These are phyloP conservation scores for Planiliza haematocheilus DNA, from an alignment of 2,113 vertebrate genomes.

Conservation along the genomic window DNA sequence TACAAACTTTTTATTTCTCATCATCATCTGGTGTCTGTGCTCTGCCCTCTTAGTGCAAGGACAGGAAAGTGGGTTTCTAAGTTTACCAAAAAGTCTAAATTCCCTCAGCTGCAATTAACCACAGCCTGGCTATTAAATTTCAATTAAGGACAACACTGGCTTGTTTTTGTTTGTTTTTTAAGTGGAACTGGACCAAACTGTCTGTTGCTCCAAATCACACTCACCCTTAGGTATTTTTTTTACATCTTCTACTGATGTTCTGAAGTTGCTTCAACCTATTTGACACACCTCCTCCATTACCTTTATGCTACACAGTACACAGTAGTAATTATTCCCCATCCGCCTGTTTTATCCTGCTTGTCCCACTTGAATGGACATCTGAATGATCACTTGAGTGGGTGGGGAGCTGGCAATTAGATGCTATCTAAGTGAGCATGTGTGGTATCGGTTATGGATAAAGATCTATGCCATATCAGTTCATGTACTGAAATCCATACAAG, in stretches of 20 bases:
- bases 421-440: constrained; percentile 30
- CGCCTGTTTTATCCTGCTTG: constrained; percentile 23
- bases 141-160: neutral
- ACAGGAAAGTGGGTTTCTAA: constrained; percentile 57
- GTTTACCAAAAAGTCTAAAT: constrained; percentile 21
- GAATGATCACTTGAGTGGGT: constrained; percentile 50
- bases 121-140: neutral
- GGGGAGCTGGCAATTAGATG: constrained; percentile 17
- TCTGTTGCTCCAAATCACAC: neutral
- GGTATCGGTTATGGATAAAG: constrained; percentile 16
- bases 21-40: constrained; percentile 29
- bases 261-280: neutral
- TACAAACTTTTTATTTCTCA: neutral
- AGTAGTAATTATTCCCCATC: constrained; percentile 53
- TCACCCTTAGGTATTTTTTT: neutral
- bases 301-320: constrained; percentile 28
- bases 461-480: constrained; percentile 61
- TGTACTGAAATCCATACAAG: constrained; percentile 60
- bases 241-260: neutral
- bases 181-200: constrained; percentile 10
- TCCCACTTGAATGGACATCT: constrained; percentile 21
- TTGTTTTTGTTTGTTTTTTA: constrained; percentile 25
- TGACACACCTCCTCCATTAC: constrained; percentile 29
- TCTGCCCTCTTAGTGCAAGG: constrained; percentile 43
- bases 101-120: constrained; percentile 32